phyloP scores from a whole-genome alignment of 2,113 vertebrate species.

The Python bivittatus region DNA sequence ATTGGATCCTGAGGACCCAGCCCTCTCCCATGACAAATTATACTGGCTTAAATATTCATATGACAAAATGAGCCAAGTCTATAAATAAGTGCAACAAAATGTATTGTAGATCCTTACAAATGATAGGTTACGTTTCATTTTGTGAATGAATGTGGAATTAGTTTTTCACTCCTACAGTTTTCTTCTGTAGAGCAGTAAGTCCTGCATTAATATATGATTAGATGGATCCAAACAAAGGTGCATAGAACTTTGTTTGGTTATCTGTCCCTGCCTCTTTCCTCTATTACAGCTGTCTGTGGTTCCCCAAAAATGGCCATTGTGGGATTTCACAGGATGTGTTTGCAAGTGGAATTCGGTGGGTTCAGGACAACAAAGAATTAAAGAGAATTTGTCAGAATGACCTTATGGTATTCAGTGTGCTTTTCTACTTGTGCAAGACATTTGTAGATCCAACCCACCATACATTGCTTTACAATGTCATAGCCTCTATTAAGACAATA shows the following conservation, averaged over 20 bases:
- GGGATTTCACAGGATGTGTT: not conserved
- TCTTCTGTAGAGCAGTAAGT: not conserved
- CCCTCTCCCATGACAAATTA: not conserved
- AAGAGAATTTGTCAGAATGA: not conserved
- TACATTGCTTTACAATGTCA: not conserved
- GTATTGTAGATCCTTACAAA: not conserved
- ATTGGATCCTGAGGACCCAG: not conserved
- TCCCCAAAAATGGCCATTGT: not conserved
- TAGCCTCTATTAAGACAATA: not conserved
- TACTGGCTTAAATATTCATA: slow-evolving; percentile 15
- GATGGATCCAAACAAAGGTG: not conserved
- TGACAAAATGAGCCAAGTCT: rapidly evolving
- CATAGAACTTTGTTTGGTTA: not conserved
- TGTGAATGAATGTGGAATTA: not conserved
- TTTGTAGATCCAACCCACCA: not conserved
- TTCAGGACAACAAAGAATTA: not conserved
- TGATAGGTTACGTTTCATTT: not conserved
- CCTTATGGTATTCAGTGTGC: not conserved
- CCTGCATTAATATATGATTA: not conserved
- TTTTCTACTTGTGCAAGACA: not conserved
- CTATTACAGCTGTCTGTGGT: not conserved
- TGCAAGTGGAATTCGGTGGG: not conserved
- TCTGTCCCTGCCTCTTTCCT: not conserved
- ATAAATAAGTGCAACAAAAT: not conserved
- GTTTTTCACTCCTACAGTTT: not conserved